phyloP scores from a whole-genome alignment of 2,797 vertebrate genomes.

The Uromys caudimaculatus region DNA sequence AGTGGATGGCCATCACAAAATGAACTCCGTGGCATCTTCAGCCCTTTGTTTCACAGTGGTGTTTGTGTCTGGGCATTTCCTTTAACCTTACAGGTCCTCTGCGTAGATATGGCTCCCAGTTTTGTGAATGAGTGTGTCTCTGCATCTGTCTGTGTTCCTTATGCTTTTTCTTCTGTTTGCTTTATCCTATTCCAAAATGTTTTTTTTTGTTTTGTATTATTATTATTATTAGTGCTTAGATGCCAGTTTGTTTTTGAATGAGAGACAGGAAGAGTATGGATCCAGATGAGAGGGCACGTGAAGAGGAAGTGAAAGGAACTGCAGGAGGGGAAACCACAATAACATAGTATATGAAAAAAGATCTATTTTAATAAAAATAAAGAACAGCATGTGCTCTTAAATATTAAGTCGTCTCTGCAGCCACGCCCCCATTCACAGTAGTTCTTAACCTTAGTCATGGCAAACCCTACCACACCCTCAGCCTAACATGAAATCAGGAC shows the following conservation, averaged over 20 bases:
- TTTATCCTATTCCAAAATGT: neutral
- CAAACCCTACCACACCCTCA: neutral
- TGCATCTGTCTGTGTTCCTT: neutral
- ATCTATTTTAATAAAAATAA: neutral
- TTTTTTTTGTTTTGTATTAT: too few species aligned
- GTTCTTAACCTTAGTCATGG: neutral
- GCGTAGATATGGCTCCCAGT: neutral
- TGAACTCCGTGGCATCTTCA: neutral
- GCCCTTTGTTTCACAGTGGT: neutral
- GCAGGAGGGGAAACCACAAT: neutral
- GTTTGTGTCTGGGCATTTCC: neutral
- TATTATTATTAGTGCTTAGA: neutral
- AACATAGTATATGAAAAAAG: neutral
- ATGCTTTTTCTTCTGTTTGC: neutral
- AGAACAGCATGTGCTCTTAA: neutral
- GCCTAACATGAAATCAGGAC: neutral
- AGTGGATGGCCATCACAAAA: too few species aligned
- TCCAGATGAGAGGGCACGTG: neutral
- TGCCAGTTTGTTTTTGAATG: neutral
- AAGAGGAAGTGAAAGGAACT: neutral
- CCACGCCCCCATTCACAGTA: too few species aligned
- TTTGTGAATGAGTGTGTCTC: neutral
- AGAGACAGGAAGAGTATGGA: neutral
- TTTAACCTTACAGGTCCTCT: neutral
- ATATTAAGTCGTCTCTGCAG: neutral